Evolutionary conservation across 2,113 vertebrate species (phyloP).

Genomic region (Dolichotis patagonum): DNA sequence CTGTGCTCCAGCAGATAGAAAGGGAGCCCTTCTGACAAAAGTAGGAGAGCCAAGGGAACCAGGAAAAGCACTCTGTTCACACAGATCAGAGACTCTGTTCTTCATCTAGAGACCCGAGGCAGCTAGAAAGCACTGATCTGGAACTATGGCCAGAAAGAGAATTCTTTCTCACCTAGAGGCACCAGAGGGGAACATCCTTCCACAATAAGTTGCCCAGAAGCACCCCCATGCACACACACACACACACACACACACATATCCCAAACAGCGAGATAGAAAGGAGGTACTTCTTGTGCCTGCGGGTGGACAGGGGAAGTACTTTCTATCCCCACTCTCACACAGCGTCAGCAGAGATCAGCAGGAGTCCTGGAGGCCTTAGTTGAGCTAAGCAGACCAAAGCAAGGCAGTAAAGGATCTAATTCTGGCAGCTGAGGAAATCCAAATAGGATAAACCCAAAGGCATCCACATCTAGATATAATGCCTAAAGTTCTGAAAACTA

Average conservation of each 20-base stretch:
- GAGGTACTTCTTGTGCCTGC: not conserved
- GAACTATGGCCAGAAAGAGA: not conserved
- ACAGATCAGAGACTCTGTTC: not conserved
- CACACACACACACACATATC: not conserved
- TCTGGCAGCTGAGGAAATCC: not conserved
- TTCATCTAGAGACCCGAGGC: not conserved
- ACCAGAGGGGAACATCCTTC: not conserved
- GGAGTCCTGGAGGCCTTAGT: not conserved
- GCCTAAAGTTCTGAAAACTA: not conserved
- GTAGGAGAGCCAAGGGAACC: not conserved
- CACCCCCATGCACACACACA: not conserved
- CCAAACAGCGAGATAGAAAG: not conserved
- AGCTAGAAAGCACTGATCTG: not conserved
- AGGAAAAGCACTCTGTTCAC: not conserved
- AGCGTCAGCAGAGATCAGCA: not conserved
- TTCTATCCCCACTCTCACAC: not conserved
- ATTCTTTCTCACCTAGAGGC: not conserved
- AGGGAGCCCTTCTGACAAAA: not conserved
- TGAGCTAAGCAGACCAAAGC: not conserved
- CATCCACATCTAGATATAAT: not conserved
- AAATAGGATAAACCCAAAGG: not conserved
- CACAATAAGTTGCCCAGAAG: not conserved
- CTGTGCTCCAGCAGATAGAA: not conserved
- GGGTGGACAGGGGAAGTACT: not conserved
- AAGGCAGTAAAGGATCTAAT: not conserved